Percentiles rank a stretch among this genome's conserved stretches.
Conservation (phyloP, 1,140 invertebrate genomes). For the Wasmannia auropunctata region DNA sequence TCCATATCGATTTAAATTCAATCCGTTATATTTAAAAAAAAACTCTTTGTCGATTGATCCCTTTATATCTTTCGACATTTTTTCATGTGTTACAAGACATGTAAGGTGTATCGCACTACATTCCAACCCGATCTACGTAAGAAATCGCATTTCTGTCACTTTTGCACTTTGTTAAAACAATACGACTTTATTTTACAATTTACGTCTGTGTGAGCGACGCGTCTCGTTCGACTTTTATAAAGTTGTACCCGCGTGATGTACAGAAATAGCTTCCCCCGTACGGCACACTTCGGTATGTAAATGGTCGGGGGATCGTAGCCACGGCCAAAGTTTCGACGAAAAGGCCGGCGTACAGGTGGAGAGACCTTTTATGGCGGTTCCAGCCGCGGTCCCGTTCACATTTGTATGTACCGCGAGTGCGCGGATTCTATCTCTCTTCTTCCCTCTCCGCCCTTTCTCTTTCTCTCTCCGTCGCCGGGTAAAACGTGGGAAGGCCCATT, state of each 20-base stretch:
- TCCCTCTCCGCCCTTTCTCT: not conserved
- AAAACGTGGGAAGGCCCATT: slow-evolving; percentile 81
- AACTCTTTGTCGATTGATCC: not conserved
- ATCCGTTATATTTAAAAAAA: slow-evolving; percentile 1
- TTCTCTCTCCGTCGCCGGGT: slow-evolving; percentile 19
- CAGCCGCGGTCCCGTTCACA: slow-evolving; percentile 57
- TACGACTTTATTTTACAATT: not conserved
- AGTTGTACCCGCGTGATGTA: not conserved
- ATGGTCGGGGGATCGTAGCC: not conserved
- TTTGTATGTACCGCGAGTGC: slow-evolving; percentile 49
- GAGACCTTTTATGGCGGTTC: slow-evolving; percentile 44
- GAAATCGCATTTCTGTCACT: not conserved
- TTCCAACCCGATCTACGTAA: not conserved
- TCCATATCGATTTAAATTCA: not conserved
- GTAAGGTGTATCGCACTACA: not conserved
- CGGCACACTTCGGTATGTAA: not conserved
- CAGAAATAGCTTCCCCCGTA: slow-evolving; percentile 14
- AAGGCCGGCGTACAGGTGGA: slow-evolving; percentile 36
- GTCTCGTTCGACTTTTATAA: not conserved
- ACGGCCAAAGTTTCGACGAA: slow-evolving; percentile 18
- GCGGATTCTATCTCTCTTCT: not conserved
- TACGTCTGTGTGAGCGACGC: not conserved
- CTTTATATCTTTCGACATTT: not conserved
- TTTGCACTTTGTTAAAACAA: not conserved
- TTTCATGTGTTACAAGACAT: not conserved